These are phyloP conservation scores for Dryobates pubescens DNA, from an alignment of 2,797 vertebrate species.

Conservation along the genomic window DNA sequence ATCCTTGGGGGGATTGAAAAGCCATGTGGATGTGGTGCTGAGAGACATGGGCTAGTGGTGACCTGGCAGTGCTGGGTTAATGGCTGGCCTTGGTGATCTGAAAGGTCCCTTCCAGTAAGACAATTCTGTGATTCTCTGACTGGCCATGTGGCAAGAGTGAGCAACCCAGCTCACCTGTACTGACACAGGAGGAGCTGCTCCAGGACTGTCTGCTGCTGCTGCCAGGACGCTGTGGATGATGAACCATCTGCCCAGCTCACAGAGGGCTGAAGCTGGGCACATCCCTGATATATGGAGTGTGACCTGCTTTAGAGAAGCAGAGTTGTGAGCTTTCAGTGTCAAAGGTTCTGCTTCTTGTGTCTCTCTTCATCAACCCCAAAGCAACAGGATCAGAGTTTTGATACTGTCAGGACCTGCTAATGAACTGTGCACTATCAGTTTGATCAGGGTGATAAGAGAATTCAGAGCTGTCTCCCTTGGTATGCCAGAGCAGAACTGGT, in stretches of 20 bases:
- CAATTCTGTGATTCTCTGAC: too few species aligned
- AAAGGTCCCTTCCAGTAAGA: too few species aligned
- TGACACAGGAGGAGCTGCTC: neutral
- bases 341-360: neutral
- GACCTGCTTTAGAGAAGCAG: neutral
- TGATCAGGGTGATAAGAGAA: neutral
- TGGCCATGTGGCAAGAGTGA: neutral
- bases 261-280: neutral
- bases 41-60: too few species aligned
- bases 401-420: neutral
- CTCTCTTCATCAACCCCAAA: neutral
- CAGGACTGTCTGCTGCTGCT: neutral
- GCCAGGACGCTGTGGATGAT: neutral
- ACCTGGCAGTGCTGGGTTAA: too few species aligned
- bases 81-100: too few species aligned
- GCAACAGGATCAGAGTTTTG: neutral
- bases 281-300: fast-evolving
- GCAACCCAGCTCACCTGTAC: neutral
- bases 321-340: neutral
- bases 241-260: neutral
- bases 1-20: too few species aligned
- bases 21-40: too few species aligned
- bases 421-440: neutral
- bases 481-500: neutral
- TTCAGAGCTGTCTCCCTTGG: neutral